Evolutionary conservation across 1,140 invertebrate genomes (phyloP).

Genomic region (Philopotamus ludificatus): DNA sequence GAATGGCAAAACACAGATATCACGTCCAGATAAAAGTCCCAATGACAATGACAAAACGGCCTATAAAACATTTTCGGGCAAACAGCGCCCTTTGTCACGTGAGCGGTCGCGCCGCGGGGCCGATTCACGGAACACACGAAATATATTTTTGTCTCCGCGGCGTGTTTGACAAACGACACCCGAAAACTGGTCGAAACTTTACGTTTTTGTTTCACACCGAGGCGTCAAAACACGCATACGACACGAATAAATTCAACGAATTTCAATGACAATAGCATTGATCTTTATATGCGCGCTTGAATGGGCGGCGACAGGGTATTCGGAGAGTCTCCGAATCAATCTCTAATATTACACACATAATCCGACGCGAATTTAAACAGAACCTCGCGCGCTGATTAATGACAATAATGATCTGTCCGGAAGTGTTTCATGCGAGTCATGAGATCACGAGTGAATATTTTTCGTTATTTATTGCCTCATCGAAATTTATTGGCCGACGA

Average conservation of each 20-base stretch:
- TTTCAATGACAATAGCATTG: constrained; percentile 39
- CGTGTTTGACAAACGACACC: constrained; percentile 12
- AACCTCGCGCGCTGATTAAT: too few relatives aligned
- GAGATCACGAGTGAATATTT: too few relatives aligned
- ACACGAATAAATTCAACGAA: constrained; percentile 36
- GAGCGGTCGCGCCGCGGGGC: constrained; percentile 34
- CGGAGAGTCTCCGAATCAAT: too few relatives aligned
- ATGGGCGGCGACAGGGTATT: background rate
- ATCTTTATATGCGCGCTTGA: constrained; percentile 27
- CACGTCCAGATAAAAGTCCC: constrained; percentile 34
- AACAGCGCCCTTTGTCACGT: constrained; percentile 30
- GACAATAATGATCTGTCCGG: too few relatives aligned
- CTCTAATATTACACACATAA: too few relatives aligned
- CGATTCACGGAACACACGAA: constrained; percentile 39
- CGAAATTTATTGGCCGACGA: too few relatives aligned
- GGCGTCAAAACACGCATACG: constrained; percentile 35
- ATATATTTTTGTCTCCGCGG: too few relatives aligned
- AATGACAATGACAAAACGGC: constrained; percentile 40
- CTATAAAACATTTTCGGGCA: constrained; percentile 37
- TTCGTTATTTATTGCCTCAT: too few relatives aligned
- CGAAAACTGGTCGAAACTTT: background rate
- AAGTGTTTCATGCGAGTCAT: too few relatives aligned
- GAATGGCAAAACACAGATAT: constrained; percentile 35
- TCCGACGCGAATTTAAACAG: too few relatives aligned
- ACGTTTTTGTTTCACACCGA: constrained; percentile 7